Evolutionary conservation across 2,113 vertebrate species (phyloP).

Genomic region (Bujurquina vittata): DNA sequence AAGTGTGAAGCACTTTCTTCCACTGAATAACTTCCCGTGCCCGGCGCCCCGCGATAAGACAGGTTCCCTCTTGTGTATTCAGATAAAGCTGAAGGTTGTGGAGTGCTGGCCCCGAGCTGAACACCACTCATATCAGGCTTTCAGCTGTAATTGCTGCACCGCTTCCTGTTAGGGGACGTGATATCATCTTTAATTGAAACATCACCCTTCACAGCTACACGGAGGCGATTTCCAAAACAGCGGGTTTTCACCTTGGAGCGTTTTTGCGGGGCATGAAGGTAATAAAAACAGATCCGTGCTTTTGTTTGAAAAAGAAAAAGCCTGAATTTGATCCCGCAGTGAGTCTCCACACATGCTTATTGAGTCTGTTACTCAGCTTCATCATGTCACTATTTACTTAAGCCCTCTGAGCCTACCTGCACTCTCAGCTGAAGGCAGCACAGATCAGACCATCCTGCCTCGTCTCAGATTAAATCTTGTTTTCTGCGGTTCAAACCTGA

Average conservation of each 20-base stretch:
- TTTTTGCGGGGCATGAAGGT: not conserved
- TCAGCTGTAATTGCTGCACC: constrained; percentile 6
- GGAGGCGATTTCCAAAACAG: not conserved
- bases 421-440: not conserved
- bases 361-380: not conserved
- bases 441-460: not conserved
- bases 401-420: not conserved
- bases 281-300: not conserved
- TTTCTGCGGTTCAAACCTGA: not conserved
- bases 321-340: not conserved
- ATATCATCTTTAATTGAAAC: not conserved
- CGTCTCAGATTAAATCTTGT: not conserved
- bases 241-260: not conserved
- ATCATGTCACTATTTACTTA: not conserved
- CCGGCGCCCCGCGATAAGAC: not conserved
- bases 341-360: not conserved
- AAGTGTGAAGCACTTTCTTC: not conserved
- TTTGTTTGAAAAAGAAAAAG: not conserved
- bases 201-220: constrained; percentile 15
- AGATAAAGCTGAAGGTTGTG: not conserved
- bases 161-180: constrained; percentile 7
- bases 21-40: not conserved
- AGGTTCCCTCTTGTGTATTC: constrained; percentile 3
- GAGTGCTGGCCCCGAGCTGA: constrained; percentile 1
- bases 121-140: not conserved